Evolutionary conservation across 35 echinoderm and acorn worm genomes (phyloP), one percentile per base, ranked within the genome.

Genomic region (Heliocidaris erythrogramma): DNA sequence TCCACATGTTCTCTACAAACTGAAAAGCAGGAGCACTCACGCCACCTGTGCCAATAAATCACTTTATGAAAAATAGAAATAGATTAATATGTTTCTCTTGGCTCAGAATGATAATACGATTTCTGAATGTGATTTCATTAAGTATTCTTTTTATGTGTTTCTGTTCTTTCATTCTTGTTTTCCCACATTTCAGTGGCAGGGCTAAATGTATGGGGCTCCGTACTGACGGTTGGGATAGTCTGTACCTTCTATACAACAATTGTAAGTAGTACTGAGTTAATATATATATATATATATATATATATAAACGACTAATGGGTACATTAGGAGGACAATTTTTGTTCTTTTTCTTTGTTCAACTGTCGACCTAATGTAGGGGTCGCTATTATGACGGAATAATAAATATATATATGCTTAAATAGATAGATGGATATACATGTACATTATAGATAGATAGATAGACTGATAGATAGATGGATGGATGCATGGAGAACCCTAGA

Each of bases 201-300:
- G 52, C 60, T 97, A 30, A 60, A 95, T 48, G 35, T 97, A 50
- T 97, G 96, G 96, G 96, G 94, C 27, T 95, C 94, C 18, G 96
- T 97, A 17, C 48, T 97, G 49, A 92, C 96, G 32, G 88, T 94
- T 49, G 96, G 96, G 47, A 48, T 95, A 18, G 94, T 95, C 24
- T 97, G 96, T 65, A 97, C 96, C 1, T 97, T 97, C 30, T 97
- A 97, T 86, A 97, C 96, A 0, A 97, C 96, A 27, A 95, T 97
- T 92, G 96, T 97, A 95, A 97, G 96, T 97, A 88, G 7, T 93
- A 32, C 35, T 0, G 35, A 42, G 35, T 42, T 0, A 42, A 42
- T 0, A 42, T n/a, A n/a, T n/a, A n/a, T n/a, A n/a, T n/a, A n/a
- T n/a, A n/a, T n/a, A n/a, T n/a, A n/a, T n/a, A n/a, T n/a, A 42